phyloP scores from a whole-genome alignment of 2,113 vertebrate genomes.

The Oreochromis niloticus region DNA sequence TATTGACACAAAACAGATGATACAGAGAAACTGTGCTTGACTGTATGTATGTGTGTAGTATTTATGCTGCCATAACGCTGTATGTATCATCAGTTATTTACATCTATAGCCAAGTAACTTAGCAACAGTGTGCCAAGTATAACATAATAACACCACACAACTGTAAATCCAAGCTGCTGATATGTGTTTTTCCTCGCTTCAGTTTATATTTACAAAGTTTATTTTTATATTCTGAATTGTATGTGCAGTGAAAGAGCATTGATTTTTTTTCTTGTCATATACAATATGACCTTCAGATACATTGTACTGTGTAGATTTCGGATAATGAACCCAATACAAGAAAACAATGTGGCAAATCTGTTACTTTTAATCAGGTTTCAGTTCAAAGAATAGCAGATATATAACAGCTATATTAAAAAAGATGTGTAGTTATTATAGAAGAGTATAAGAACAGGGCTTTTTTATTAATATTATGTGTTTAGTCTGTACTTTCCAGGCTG shows the following conservation, averaged over 20 bases:
- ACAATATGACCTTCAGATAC: slow-evolving; percentile 3
- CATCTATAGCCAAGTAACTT: slow-evolving; percentile 57
- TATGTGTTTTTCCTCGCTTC: slow-evolving; percentile 62
- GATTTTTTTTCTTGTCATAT: neutral
- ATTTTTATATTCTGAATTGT: slow-evolving; percentile 71
- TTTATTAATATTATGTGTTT: slow-evolving; percentile 1
- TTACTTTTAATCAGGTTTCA: neutral
- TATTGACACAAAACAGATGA: neutral
- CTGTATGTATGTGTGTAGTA: slow-evolving; percentile 17
- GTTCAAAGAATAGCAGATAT: neutral
- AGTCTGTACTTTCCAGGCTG: slow-evolving; percentile 11
- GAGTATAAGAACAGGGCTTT: slow-evolving; percentile 11
- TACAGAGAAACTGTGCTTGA: slow-evolving; percentile 18
- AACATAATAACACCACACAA: slow-evolving; percentile 55
- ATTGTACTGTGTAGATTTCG: neutral
- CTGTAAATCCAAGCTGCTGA: slow-evolving; percentile 69
- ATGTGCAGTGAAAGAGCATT: slow-evolving; percentile 9
- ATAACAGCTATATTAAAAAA: neutral
- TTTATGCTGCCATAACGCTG: slow-evolving; percentile 28
- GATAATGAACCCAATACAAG: neutral
- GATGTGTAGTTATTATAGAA: neutral
- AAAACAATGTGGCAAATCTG: neutral
- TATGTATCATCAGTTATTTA: slow-evolving; percentile 37
- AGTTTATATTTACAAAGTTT: slow-evolving; percentile 65
- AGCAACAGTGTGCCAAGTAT: slow-evolving; percentile 59